phyloP scores from a whole-genome alignment of 37 sponge, comb jelly and placozoan genomes.

The Cliona cf. orientalis region DNA sequence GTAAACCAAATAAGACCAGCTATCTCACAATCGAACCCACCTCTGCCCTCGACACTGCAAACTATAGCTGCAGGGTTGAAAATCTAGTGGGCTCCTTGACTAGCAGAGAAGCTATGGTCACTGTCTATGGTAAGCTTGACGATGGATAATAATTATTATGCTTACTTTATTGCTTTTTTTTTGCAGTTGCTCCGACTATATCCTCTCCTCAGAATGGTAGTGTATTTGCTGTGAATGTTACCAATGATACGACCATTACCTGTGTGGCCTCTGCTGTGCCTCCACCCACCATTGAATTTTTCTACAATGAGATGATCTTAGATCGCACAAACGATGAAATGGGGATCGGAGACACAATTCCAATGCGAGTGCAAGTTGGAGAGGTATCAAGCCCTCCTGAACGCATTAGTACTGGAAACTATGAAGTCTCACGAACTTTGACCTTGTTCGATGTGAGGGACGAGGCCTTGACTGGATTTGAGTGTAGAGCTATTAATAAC shows the following conservation, averaged over 20 bases:
- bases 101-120: not conserved
- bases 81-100: conserved; percentile 2
- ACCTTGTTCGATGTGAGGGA: conserved; percentile 23
- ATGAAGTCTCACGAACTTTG: conserved; percentile 29
- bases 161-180: not conserved
- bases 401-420: not conserved
- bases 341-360: not conserved
- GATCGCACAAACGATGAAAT: not conserved
- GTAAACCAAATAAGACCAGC: conserved; percentile 20
- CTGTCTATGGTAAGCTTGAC: conserved; percentile 40
- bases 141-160: not conserved
- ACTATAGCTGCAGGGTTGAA: conserved; percentile 36
- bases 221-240: conserved; percentile 18
- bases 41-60: conserved; percentile 36
- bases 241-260: conserved; percentile 27
- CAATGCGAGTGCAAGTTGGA: not conserved
- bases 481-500: conserved; percentile 38
- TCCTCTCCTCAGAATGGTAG: not conserved
- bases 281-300: conserved; percentile 58
- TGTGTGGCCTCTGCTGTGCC: conserved; percentile 73
- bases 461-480: conserved; percentile 47
- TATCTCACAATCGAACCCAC: conserved; percentile 27
- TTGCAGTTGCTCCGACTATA: conserved; percentile 12
- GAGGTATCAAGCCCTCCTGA: not conserved
- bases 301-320: not conserved